Evolutionary conservation across 2,113 vertebrate genomes (phyloP), one percentile per base, ranked within the genome.

Genomic region (Corythornis cristatus): DNA sequence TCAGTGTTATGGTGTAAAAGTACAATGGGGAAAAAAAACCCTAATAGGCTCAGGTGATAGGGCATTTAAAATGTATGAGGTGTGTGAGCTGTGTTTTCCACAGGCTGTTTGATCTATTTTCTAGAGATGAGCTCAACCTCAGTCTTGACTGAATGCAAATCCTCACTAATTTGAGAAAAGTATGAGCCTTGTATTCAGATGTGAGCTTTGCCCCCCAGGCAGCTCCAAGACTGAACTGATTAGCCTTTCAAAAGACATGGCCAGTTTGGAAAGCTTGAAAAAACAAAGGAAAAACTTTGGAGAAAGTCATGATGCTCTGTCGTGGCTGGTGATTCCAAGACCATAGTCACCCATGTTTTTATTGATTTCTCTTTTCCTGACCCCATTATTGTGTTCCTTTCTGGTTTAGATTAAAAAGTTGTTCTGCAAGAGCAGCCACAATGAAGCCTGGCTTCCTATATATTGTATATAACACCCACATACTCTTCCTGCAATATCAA

Each of bases 131-230:
- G 89, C 89, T 88, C 87, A 54, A 83, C 80, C 87, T 80, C 68
- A 77, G 51, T n/a, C 85, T 85, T 94, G 71, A 70, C 84, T 89
- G 71, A 83, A 80, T 89, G 82, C 72, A 93, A 94, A 94, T 91
- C 70, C 60, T 71, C 87, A 93, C 85, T 92, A 95, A 93, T 92
- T 93, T 93, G 95, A 93, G 92, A 96, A 96, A 96, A 95, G 88
- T 88, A 86, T 86, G 83, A 88, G 90, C 62, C 91, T 91, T 95
- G 93, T 94, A 93, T 83, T 96, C 89, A 96, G 87, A 95, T 93
- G 87, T 94, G 95, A 96, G 82, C 87, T 95, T 96, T 95, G 79
- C 89, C 78, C 84, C 68, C 56, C 89, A 85, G 82, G 71, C 93
- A 87, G 82, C 48, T 89, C 35, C 76, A 91, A 83, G 87, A 91